phyloP scores from a whole-genome alignment of 2,797 vertebrate species.

The Gastrophryne carolinensis region DNA sequence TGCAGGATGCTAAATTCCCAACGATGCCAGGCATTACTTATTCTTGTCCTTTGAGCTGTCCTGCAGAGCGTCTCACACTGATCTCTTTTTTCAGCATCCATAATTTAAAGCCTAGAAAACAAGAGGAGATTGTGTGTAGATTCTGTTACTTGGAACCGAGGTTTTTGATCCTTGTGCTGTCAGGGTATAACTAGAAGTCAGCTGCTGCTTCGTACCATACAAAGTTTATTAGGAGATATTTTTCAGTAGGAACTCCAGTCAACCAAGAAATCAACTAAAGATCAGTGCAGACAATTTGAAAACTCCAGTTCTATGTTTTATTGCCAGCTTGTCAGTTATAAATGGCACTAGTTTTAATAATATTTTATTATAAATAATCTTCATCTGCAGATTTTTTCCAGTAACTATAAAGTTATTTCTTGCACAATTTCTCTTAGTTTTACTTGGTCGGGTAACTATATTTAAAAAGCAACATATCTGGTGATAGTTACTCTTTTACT shows the following conservation, averaged over 20 bases:
- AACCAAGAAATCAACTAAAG: neutral
- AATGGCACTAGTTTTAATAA: neutral
- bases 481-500: too few relatives aligned
- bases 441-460: too few relatives aligned
- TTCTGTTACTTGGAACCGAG: neutral
- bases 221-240: neutral
- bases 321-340: too few relatives aligned
- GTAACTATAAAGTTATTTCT: too few relatives aligned
- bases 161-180: neutral
- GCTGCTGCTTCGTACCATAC: neutral
- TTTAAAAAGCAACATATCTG: too few relatives aligned
- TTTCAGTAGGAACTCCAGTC: neutral
- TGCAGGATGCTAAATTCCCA: neutral
- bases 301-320: too few relatives aligned
- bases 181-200: neutral
- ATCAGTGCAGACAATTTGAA: too few relatives aligned
- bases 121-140: constrained; percentile 14
- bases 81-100: constrained; percentile 15
- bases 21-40: constrained; percentile 13
- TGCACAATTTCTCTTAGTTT: too few relatives aligned
- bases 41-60: neutral
- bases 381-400: too few relatives aligned
- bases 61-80: constrained; percentile 3
- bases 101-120: constrained; percentile 26
- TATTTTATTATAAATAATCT: neutral